These are phyloP conservation scores for rat (Rattus norvegicus) DNA, from an alignment of 2,113 vertebrate genomes.

Conservation along the genomic window GRCr8 NC_086029.1:60989001-60989500, in stretches of 20 bases:
- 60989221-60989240: slow-evolving; percentile 41
- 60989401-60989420: neutral
- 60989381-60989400: neutral
- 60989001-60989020: neutral
- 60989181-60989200: neutral
- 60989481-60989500: neutral
- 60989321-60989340: neutral
- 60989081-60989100: accelerated
- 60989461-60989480: neutral
- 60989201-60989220: slow-evolving; percentile 20
- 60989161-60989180: neutral
- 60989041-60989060: neutral
- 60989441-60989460: neutral
- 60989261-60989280: slow-evolving; percentile 50
- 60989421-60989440: slow-evolving; percentile 2
- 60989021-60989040: neutral
- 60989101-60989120: neutral
- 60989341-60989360: neutral
- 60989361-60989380: neutral
- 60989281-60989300: slow-evolving; percentile 27
- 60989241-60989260: neutral
- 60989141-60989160: neutral
- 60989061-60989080: accelerated
- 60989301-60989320: slow-evolving; percentile 5
- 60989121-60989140: neutral